Evolutionary conservation across 2,888 invertebrate genomes (phyloP).

Genomic region (Drosophila ezoana): DNA sequence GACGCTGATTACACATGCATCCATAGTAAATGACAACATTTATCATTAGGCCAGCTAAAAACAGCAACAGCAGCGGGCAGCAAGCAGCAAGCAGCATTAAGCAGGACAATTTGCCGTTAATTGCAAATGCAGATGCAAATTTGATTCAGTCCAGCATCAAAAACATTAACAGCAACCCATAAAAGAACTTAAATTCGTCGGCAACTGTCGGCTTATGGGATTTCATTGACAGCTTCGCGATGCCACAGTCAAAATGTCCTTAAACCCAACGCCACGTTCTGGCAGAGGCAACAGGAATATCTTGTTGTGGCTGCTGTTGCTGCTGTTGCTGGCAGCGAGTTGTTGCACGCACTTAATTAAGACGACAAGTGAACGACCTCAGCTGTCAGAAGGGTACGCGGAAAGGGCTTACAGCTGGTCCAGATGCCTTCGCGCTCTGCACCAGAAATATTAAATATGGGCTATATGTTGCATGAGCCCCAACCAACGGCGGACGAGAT

Average conservation of each 20-base stretch:
- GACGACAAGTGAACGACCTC: slow-evolving; percentile 80
- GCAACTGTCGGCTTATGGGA: slow-evolving; percentile 72
- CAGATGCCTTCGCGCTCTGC: slow-evolving; percentile 44
- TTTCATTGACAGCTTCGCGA: slow-evolving; percentile 68
- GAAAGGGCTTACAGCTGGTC: slow-evolving; percentile 8
- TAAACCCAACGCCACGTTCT: slow-evolving; percentile 30
- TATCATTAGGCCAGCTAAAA: slow-evolving; percentile 52
- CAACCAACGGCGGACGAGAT: neutral
- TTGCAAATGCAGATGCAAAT: slow-evolving; percentile 51
- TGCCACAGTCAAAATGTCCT: slow-evolving; percentile 75
- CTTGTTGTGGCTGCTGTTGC: slow-evolving; percentile 15
- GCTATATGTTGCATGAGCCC: slow-evolving; percentile 30
- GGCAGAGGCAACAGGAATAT: slow-evolving; percentile 10
- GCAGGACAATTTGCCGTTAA: slow-evolving; percentile 44
- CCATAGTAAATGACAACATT: slow-evolving; percentile 59
- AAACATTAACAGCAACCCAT: slow-evolving; percentile 27
- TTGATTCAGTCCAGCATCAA: slow-evolving; percentile 20
- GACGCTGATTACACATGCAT: slow-evolving; percentile 65
- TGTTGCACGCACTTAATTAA: slow-evolving; percentile 74
- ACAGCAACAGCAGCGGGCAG: slow-evolving; percentile 18
- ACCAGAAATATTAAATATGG: slow-evolving; percentile 58
- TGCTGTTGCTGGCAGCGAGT: slow-evolving; percentile 34
- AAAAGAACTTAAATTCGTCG: slow-evolving; percentile 39
- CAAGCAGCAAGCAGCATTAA: slow-evolving; percentile 12
- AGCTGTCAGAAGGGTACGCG: slow-evolving; percentile 56